Base-by-base conservation (phyloP, 2,113 vertebrate genomes). In the Symphodus melops region DNA sequence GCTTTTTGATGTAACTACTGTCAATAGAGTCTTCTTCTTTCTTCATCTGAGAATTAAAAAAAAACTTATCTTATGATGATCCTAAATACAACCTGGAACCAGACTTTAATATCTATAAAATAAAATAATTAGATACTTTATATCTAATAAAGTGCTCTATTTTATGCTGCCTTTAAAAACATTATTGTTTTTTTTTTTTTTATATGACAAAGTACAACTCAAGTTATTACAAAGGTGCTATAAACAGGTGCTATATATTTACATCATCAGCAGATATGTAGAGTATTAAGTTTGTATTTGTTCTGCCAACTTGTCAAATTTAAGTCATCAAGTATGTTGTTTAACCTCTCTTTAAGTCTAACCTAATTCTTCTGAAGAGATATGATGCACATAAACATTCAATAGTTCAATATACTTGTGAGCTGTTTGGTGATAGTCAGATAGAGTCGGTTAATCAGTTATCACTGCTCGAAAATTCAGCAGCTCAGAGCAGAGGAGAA, bases 1-100 rank as follows among this genome's bases (percentile, higher is more conserved):
- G 16, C 25, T 64, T 49, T 19, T 5, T 64, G 41, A 64, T 39
- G 63, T 48, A 69, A 55, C 63, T 17, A 9, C 16, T 59, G 6
- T 36, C 11, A 52, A 36, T 62, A 8, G 10, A 9, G 7, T 9
- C 25, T 49, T 11, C 56, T 56, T 12, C 21, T 28, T 17, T 13
- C 21, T 37, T 59, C 17, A n/a, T 69, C 28, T 14, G 10, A 28
- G 1, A 19, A 9, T 52, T n/a, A n/a, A n/a, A 19, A 9, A 19
- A 17, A 17, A 17, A 19, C 16, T 7, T 7, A 6, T 48, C 7
- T 17, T 4, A 48, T 48, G 2, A 19, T 48, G 16, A 8, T 48
- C 17, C 7, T 48, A 48, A 8, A 17, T 48, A 48, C 46, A 48
- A 48, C 17, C 16, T 8, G 12, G 12, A 13, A 13, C 5, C 5